Conservation (phyloP, 2,888 invertebrate species). For the Eupeodes luniger region DNA sequence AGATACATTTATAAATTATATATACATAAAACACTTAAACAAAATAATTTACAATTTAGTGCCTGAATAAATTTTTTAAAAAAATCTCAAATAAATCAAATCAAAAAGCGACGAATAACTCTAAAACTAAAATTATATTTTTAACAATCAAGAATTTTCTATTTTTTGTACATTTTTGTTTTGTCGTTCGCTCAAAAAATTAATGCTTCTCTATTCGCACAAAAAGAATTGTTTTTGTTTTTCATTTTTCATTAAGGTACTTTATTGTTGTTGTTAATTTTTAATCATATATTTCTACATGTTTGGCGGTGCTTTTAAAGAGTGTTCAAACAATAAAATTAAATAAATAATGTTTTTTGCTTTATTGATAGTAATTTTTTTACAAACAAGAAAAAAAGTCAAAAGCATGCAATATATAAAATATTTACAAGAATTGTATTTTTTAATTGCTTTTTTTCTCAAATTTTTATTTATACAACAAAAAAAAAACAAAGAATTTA, state of each 20-base stretch:
- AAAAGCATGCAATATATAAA: constrained; percentile 35
- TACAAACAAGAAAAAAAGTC: constrained; percentile 11
- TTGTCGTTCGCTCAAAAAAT: not conserved
- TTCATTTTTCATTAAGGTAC: constrained; percentile 4
- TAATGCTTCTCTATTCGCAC: constrained; percentile 21
- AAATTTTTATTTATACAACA: constrained; percentile 36
- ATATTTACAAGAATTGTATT: constrained; percentile 61
- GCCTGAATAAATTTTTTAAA: constrained; percentile 51
- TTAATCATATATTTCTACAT: constrained; percentile 31
- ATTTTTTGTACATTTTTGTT: constrained; percentile 15
- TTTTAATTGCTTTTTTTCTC: constrained; percentile 40
- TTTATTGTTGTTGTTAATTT: constrained; percentile 19
- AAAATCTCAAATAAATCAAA: not conserved
- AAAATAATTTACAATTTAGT: constrained; percentile 64
- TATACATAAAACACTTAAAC: constrained; percentile 23
- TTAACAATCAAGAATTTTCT: not conserved
- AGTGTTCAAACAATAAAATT: constrained; percentile 61
- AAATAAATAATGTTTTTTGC: constrained; percentile 27
- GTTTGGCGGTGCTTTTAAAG: constrained; percentile 67
- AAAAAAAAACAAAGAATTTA: constrained; percentile 37
- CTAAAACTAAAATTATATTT: not conserved
- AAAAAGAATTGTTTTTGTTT: constrained; percentile 5
- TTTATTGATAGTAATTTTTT: not conserved
- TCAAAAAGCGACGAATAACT: not conserved
- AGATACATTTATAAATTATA: constrained; percentile 11